phyloP scores from a whole-genome alignment of 2,113 vertebrate species.

The Desmodus rotundus region DNA sequence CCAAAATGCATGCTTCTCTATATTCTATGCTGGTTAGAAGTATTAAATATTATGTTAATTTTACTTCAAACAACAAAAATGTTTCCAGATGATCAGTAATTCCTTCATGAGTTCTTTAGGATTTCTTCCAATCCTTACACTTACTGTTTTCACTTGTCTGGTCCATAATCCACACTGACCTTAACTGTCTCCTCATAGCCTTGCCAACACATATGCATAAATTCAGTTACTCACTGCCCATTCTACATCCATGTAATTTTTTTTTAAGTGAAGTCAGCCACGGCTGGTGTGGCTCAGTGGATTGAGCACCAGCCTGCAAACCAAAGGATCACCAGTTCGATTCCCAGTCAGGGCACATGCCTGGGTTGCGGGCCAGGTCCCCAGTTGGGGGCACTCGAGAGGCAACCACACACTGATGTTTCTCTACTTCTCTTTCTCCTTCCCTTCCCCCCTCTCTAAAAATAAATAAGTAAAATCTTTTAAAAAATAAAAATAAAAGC shows the following conservation, averaged over 20 bases:
- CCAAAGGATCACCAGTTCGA: too few relatives aligned
- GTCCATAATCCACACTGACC: neutral
- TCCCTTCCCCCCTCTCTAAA: too few relatives aligned
- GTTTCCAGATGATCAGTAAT: neutral
- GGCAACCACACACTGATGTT: too few relatives aligned
- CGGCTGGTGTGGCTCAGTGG: too few relatives aligned
- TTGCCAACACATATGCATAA: neutral
- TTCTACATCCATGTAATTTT: neutral
- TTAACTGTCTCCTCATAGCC: neutral
- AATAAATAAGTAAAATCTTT: too few relatives aligned
- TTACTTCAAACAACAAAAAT: constrained; percentile 4
- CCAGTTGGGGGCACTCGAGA: too few relatives aligned
- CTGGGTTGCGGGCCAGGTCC: too few relatives aligned
- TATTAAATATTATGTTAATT: constrained; percentile 1
- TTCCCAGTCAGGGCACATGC: too few relatives aligned
- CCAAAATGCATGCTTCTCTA: neutral
- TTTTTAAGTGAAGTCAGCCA: neutral
- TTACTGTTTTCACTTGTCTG: neutral
- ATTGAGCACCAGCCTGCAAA: too few relatives aligned
- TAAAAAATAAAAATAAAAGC: neutral
- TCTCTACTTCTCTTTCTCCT: too few relatives aligned
- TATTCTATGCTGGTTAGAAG: neutral
- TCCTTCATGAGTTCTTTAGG: neutral
- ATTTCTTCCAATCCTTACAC: neutral
- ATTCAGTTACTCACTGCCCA: neutral